phyloP scores from a whole-genome alignment of 2,797 vertebrate species.

The Bradypodion pumilum region DNA sequence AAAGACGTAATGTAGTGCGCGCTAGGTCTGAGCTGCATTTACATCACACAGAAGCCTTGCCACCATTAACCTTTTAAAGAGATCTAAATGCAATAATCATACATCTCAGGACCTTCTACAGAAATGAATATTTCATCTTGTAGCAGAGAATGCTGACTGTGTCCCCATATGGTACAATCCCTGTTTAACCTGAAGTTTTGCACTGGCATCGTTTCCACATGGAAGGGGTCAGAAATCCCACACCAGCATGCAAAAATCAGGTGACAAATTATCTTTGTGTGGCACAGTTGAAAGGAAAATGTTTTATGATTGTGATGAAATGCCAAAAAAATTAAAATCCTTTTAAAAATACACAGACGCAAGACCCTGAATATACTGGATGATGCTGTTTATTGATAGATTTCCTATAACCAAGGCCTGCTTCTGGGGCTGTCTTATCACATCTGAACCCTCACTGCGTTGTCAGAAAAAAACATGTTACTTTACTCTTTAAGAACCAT shows the following conservation, averaged over 20 bases:
- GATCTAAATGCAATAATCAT: constrained; percentile 23
- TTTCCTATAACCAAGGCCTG: constrained; percentile 56
- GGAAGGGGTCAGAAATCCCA: constrained; percentile 58
- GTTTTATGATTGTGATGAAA: constrained; percentile 63
- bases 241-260: constrained; percentile 34
- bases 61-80: constrained; percentile 38
- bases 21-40: not conserved
- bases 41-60: not conserved
- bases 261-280: constrained; percentile 55
- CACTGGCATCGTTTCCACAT: constrained; percentile 56
- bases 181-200: constrained; percentile 29
- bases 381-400: constrained; percentile 62
- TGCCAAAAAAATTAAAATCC: constrained; percentile 55
- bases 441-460: constrained; percentile 54
- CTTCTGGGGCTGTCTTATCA: constrained; percentile 57
- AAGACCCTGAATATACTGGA: constrained; percentile 51
- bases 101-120: constrained; percentile 32
- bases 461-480: constrained; percentile 55
- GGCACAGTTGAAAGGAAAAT: constrained; percentile 55
- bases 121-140: constrained; percentile 35
- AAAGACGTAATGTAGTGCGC: not conserved
- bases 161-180: not conserved
- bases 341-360: not conserved
- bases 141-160: constrained; percentile 25
- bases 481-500: constrained; percentile 62